A percentile compares a stretch with the other conserved stretches of the same genome.
These are phyloP conservation scores for Anoplopoma fimbria DNA, from an alignment of 2,113 vertebrate species.

Conservation along the genomic window DNA sequence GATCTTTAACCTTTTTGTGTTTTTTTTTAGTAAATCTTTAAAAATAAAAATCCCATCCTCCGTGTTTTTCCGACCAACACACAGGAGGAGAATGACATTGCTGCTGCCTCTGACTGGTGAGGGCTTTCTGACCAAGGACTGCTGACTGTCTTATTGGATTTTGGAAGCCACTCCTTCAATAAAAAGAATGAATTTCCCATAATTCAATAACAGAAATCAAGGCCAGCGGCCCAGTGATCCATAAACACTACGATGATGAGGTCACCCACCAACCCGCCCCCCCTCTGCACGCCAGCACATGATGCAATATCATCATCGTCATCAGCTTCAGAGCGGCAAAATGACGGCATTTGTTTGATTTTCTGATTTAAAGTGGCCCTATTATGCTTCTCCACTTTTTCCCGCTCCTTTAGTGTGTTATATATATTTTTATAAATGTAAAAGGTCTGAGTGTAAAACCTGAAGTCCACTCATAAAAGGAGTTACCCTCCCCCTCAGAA, in stretches of 20 bases:
- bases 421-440: too few relatives aligned
- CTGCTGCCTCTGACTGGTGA: conserved; percentile 24
- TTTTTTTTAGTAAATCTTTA: background rate
- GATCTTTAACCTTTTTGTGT: background rate
- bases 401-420: too few relatives aligned
- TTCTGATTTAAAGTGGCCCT: conserved; percentile 21
- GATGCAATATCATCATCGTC: conserved; percentile 37
- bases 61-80: background rate
- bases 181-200: conserved; percentile 76
- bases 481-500: too few relatives aligned
- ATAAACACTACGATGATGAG: conserved; percentile 82
- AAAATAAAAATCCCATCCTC: background rate
- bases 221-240: conserved; percentile 76
- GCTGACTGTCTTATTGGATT: conserved; percentile 75
- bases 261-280: conserved; percentile 51
- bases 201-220: conserved; percentile 79
- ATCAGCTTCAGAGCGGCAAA: background rate
- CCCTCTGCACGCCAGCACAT: conserved; percentile 16
- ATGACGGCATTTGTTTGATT: conserved; percentile 3
- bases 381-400: too few relatives aligned
- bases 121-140: conserved; percentile 43
- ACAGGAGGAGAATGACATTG: conserved; percentile 43
- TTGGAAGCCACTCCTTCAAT: conserved; percentile 73
- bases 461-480: too few relatives aligned
- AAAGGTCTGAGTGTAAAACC: too few relatives aligned